A percentile compares a stretch with the other conserved stretches of the same genome.
Conservation (phyloP, 64 coral and sea anemone species). For the Dendrophyllia cribrosa region DNA sequence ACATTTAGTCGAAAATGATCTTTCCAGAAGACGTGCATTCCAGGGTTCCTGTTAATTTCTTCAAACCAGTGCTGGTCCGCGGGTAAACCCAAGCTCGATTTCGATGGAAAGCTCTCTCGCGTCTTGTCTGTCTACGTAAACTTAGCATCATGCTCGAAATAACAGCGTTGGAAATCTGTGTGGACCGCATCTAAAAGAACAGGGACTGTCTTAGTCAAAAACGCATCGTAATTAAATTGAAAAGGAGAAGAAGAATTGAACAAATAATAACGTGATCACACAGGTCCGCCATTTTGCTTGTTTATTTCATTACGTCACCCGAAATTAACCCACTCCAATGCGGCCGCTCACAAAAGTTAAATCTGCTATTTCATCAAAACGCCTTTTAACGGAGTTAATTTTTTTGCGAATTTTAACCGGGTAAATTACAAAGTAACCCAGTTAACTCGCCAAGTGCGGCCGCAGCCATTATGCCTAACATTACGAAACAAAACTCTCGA, state of each 20-base stretch:
- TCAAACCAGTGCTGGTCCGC: conserved; percentile 10
- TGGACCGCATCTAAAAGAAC: not conserved
- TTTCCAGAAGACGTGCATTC: not conserved
- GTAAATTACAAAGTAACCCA: too few species aligned
- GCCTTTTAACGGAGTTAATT: too few species aligned
- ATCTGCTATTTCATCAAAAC: conserved; percentile 9
- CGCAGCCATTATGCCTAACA: too few species aligned
- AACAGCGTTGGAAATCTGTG: conserved; percentile 26
- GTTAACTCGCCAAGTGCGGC: too few species aligned
- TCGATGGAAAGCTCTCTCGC: not conserved
- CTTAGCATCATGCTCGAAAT: conserved; percentile 27
- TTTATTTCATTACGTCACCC: conserved; percentile 18
- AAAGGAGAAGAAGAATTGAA: conserved; percentile 19
- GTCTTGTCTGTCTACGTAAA: not conserved
- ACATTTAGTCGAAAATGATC: not conserved
- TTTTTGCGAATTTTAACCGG: too few species aligned
- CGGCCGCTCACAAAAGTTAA: conserved; percentile 23
- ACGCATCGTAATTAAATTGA: not conserved
- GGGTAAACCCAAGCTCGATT: conserved; percentile 22
- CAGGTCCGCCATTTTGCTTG: conserved; percentile 21
- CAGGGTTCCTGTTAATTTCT: conserved; percentile 18
- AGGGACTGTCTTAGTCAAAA: conserved; percentile 8
- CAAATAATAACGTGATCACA: conserved; percentile 26
- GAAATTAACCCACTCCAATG: not conserved
- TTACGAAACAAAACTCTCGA: too few species aligned